These are phyloP conservation scores for Forficula auricularia DNA, from an alignment of 1,140 invertebrate species.

Conservation along the genomic window DNA sequence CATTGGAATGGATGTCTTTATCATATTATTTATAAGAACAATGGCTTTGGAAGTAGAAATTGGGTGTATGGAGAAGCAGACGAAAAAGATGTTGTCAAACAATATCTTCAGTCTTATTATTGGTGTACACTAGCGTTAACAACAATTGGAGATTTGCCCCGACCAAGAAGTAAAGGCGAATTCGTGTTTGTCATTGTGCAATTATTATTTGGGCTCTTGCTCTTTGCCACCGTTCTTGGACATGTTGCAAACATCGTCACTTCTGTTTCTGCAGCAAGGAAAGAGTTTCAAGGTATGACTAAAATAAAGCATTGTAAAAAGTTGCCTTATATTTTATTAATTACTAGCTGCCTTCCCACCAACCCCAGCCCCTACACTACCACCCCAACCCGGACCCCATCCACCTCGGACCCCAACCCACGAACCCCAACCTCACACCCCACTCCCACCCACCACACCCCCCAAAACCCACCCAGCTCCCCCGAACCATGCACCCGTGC, in stretches of 20 bases:
- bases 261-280: constrained; percentile 79
- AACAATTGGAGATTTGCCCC: constrained; percentile 64
- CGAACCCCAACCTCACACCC: too few species aligned
- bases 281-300: constrained; percentile 91
- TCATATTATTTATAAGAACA: constrained; percentile 87
- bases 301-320: too few species aligned
- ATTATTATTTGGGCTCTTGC: constrained; percentile 71
- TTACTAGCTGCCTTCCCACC: too few species aligned
- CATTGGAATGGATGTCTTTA: constrained; percentile 99
- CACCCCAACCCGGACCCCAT: too few species aligned
- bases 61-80: constrained; percentile 75
- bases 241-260: constrained; percentile 92
- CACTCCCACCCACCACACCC: background rate
- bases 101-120: constrained; percentile 94
- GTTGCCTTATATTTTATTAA: too few species aligned
- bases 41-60: constrained; percentile 78
- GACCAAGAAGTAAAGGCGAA: constrained; percentile 72
- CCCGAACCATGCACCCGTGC: background rate
- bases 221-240: constrained; percentile 81
- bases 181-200: constrained; percentile 82
- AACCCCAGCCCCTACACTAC: too few species aligned
- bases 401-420: too few species aligned
- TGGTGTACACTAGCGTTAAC: constrained; percentile 93
- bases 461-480: background rate
- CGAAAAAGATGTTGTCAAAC: constrained; percentile 71